A percentile compares a stretch with the other conserved stretches of the same genome.
Conservation (phyloP, 2,113 vertebrate genomes). For the Xiphophorus maculatus region DNA sequence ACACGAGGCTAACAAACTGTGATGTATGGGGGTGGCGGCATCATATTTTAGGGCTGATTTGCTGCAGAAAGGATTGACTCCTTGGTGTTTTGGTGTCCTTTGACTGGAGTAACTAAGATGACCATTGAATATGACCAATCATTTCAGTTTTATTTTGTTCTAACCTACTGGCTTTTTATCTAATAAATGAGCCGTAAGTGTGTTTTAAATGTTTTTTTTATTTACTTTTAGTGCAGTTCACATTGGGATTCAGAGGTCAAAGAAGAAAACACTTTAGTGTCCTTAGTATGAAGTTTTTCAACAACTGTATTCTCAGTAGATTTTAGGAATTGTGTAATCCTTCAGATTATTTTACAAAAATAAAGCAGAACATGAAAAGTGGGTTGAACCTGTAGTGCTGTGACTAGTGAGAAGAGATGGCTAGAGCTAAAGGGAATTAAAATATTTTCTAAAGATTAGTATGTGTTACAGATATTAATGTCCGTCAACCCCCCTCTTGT, state of each 20-base stretch:
- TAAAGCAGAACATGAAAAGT: no score
- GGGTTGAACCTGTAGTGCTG: background rate
- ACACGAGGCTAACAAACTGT: no score
- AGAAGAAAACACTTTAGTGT: background rate
- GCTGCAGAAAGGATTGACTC: no score
- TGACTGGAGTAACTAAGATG: no score
- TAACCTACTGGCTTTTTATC: no score
- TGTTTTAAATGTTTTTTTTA: no score
- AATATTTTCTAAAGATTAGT: background rate
- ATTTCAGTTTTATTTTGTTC: no score
- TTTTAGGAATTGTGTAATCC: background rate
- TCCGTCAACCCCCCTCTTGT: background rate
- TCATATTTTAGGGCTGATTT: no score
- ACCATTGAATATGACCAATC: no score
- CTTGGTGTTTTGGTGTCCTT: no score
- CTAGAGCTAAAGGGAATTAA: background rate
- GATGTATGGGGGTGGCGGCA: no score
- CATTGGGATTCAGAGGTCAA: background rate
- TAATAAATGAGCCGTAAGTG: no score
- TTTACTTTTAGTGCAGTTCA: background rate
- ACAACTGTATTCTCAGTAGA: background rate
- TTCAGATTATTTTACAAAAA: background rate
- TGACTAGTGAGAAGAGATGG: background rate
- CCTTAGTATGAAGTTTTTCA: background rate
- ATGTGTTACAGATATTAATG: background rate